These are phyloP conservation scores for Pluvianellus socialis DNA, from an alignment of 2,113 vertebrate species.

Conservation along the genomic window DNA sequence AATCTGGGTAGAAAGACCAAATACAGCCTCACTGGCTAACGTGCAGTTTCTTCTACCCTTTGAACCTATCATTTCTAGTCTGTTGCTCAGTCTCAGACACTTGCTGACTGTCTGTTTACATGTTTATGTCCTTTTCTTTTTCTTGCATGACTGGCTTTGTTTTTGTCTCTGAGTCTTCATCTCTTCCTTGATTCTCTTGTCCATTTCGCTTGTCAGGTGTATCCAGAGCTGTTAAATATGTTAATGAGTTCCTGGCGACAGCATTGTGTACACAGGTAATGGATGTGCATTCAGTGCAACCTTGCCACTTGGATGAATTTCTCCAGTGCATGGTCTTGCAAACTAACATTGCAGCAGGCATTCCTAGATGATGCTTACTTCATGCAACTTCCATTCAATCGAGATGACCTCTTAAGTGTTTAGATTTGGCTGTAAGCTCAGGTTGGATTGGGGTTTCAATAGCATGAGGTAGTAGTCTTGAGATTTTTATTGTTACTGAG, in stretches of 20 bases:
- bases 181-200: slow-evolving; percentile 49
- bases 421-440: not conserved
- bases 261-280: slow-evolving; percentile 98
- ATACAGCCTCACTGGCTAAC: not conserved
- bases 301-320: not conserved
- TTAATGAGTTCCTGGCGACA: slow-evolving; percentile 97
- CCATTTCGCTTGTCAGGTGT: slow-evolving; percentile 83
- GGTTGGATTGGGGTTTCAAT: not conserved
- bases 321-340: slow-evolving; percentile 82
- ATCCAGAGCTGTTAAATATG: slow-evolving; percentile 97
- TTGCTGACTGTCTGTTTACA: not conserved
- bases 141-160: not conserved
- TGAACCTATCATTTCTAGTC: not conserved
- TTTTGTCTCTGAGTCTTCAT: slow-evolving; percentile 27
- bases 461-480: not conserved
- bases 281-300: slow-evolving; percentile 43
- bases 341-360: slow-evolving; percentile 78
- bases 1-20: not conserved
- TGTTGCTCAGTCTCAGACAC: not conserved
- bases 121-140: not conserved
- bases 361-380: slow-evolving; percentile 65
- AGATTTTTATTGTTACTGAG: not conserved
- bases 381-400: not conserved
- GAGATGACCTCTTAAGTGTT: not conserved
- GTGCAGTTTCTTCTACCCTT: not conserved